These are phyloP conservation scores for Athene cunicularia DNA, from an alignment of 2,113 vertebrate species.

Conservation along the genomic window DNA sequence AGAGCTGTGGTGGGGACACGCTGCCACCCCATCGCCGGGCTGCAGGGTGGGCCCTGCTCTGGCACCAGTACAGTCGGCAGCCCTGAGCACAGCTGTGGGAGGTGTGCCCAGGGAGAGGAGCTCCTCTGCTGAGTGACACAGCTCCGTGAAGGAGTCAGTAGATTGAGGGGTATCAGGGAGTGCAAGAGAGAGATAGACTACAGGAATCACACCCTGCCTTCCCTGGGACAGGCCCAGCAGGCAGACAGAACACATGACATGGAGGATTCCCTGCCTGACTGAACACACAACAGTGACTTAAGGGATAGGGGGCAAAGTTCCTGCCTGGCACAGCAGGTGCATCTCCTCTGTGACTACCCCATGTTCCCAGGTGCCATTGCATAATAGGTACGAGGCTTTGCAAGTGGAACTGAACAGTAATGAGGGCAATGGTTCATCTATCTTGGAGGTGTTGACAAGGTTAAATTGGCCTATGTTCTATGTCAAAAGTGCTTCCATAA, in stretches of 20 bases:
- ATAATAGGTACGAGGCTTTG: too few relatives aligned
- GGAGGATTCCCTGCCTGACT: neutral
- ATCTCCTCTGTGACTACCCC: neutral
- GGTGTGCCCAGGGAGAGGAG: too few relatives aligned
- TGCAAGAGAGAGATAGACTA: neutral
- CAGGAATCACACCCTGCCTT: neutral
- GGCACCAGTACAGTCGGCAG: neutral
- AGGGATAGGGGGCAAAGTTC: neutral
- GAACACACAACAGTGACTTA: neutral
- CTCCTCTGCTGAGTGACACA: neutral
- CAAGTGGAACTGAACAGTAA: too few relatives aligned
- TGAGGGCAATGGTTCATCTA: too few relatives aligned
- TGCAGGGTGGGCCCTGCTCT: neutral
- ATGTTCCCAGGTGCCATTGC: too few relatives aligned
- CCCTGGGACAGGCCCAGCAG: neutral
- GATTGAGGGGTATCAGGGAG: neutral
- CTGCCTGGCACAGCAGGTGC: too few relatives aligned
- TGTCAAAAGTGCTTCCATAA: too few relatives aligned
- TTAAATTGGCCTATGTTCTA: too few relatives aligned
- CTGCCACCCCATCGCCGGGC: neutral
- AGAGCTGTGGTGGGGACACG: neutral
- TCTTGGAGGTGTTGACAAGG: too few relatives aligned
- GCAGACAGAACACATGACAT: neutral
- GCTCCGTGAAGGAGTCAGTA: neutral
- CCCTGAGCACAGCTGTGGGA: neutral